Conservation (phyloP, 2,113 vertebrate species). For the Pyxicephalus adspersus region DNA sequence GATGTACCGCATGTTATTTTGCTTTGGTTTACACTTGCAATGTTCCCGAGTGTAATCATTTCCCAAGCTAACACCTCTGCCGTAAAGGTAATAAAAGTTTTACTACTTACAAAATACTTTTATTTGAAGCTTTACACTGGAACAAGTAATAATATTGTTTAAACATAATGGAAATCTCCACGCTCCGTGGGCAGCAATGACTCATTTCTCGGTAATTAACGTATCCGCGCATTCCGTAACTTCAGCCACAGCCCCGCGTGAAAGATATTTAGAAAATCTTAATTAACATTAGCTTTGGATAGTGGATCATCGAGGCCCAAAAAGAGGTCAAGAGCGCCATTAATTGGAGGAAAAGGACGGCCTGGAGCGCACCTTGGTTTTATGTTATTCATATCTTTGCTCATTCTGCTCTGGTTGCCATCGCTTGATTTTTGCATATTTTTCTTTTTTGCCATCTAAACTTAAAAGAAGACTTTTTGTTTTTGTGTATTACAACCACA, state of each 20-base stretch:
- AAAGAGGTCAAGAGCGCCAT: neutral
- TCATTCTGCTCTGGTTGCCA: too few relatives aligned
- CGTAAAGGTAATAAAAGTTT: too few relatives aligned
- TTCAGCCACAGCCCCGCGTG: neutral
- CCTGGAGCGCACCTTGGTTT: too few relatives aligned
- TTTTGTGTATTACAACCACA: too few relatives aligned
- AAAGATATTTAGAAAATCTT: neutral
- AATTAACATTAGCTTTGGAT: neutral
- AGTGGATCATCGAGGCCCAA: neutral
- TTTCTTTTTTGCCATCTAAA: too few relatives aligned
- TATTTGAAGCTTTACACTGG: neutral
- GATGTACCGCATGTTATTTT: too few relatives aligned
- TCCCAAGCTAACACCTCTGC: too few relatives aligned
- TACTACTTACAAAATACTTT: neutral
- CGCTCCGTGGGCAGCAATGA: neutral
- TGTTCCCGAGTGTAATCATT: too few relatives aligned
- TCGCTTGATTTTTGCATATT: too few relatives aligned
- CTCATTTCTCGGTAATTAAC: constrained; percentile 3
- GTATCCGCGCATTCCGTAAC: neutral
- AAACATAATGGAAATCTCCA: neutral
- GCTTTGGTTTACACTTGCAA: too few relatives aligned
- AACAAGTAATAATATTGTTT: neutral
- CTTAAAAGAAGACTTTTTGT: too few relatives aligned
- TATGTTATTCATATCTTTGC: too few relatives aligned
- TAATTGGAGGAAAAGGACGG: neutral